Conservation (phyloP, 2,888 invertebrate species). For the Drosophila mercatorum region DNA sequence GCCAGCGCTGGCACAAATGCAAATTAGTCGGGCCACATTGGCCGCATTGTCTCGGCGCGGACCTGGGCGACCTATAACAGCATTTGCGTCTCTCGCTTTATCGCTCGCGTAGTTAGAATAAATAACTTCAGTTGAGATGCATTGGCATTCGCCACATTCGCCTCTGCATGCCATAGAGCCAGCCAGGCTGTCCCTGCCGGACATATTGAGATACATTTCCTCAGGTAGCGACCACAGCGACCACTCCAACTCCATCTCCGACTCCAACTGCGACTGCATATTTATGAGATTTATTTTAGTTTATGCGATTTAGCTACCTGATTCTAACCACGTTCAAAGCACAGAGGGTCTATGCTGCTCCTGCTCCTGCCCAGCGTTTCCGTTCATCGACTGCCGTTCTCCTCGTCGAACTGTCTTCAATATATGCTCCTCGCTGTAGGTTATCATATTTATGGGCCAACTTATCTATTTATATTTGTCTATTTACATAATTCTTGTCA, state of each 20-base stretch:
- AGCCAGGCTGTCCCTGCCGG: constrained; percentile 42
- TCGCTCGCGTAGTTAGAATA: constrained; percentile 69
- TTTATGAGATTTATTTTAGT: constrained; percentile 80
- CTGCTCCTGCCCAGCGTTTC: constrained; percentile 37
- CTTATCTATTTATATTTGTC: constrained; percentile 8
- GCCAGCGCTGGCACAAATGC: constrained; percentile 52
- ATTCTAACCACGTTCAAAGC: constrained; percentile 51
- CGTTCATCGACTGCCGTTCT: constrained; percentile 47
- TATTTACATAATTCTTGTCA: constrained; percentile 7
- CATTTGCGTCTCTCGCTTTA: constrained; percentile 63
- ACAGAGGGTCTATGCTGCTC: constrained; percentile 54
- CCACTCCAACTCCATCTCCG: neutral
- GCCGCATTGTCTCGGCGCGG: constrained; percentile 20
- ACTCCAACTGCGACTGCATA: constrained; percentile 52
- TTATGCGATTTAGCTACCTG: constrained; percentile 76
- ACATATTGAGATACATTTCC: constrained; percentile 67
- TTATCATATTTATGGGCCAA: constrained; percentile 40
- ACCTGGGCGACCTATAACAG: constrained; percentile 68
- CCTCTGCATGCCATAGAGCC: constrained; percentile 40
- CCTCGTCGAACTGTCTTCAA: constrained; percentile 45
- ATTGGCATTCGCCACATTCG: constrained; percentile 22
- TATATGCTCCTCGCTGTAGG: constrained; percentile 15
- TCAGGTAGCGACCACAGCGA: constrained; percentile 30
- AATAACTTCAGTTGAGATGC: constrained; percentile 55
- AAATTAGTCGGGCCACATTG: constrained; percentile 51